Percentiles rank a stretch among this genome's conserved stretches.
phyloP scores from a whole-genome alignment of 2,113 vertebrate genomes.

The Pelobates fuscus region DNA sequence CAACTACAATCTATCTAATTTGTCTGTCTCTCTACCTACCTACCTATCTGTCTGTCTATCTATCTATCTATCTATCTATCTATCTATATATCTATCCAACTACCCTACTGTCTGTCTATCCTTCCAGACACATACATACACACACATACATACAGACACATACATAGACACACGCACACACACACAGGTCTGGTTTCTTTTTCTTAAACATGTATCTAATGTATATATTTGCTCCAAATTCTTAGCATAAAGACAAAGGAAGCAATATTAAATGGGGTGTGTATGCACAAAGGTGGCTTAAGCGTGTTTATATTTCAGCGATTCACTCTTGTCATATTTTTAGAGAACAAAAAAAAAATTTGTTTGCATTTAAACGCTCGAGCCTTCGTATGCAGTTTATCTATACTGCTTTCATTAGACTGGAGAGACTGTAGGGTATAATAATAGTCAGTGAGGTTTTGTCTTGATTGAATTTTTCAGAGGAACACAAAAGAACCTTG shows the following conservation, averaged over 20 bases:
- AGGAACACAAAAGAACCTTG: constrained; percentile 95
- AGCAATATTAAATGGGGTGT: neutral
- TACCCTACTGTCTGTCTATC: too few species aligned
- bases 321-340: constrained; percentile 82
- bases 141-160: too few species aligned
- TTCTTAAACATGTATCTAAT: too few species aligned
- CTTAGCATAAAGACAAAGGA: constrained; percentile 6
- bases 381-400: constrained; percentile 89
- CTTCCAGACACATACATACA: neutral
- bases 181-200: too few species aligned
- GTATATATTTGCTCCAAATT: neutral
- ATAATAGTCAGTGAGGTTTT: constrained; percentile 94
- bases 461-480: constrained; percentile 99
- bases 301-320: constrained; percentile 77
- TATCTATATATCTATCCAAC: too few species aligned
- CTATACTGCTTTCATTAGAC: constrained; percentile 93
- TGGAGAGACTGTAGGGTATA: constrained; percentile 87
- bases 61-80: too few species aligned
- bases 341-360: constrained; percentile 83
- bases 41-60: too few species aligned
- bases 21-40: too few species aligned
- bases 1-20: too few species aligned
- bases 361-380: constrained; percentile 80
- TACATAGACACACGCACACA: neutral
- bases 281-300: constrained; percentile 48